phyloP scores from a whole-genome alignment of 2,797 vertebrate species.

The Parauchenoglanis punctatus region DNA sequence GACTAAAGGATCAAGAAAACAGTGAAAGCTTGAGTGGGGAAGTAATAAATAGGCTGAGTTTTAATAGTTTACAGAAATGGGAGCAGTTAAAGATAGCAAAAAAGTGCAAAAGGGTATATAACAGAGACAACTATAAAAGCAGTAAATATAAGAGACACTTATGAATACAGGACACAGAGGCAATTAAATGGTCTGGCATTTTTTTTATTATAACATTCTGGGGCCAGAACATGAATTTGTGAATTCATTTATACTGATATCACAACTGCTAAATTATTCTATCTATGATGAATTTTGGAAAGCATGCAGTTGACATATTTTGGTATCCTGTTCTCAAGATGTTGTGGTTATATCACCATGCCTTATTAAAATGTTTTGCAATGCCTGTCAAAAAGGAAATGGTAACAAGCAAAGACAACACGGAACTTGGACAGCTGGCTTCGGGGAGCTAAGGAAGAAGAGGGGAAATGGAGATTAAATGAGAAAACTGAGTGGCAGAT shows the following conservation, averaged over 20 bases:
- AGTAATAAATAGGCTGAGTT: constrained; percentile 23
- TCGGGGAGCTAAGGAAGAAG: constrained; percentile 18
- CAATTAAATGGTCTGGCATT: constrained; percentile 37
- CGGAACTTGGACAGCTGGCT: constrained; percentile 27
- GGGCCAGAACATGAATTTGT: not conserved
- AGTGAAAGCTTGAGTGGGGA: constrained; percentile 46
- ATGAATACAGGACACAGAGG: constrained; percentile 53
- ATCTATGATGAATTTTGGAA: constrained; percentile 9
- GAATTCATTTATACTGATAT: not conserved
- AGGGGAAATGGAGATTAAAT: constrained; percentile 45
- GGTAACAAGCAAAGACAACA: constrained; percentile 6
- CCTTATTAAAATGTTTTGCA: constrained; percentile 23
- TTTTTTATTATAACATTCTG: not conserved
- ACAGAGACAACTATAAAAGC: not conserved
- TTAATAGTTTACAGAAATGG: constrained; percentile 25
- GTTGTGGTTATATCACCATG: constrained; percentile 14
- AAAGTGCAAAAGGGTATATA: not conserved
- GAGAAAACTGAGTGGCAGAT: constrained; percentile 63
- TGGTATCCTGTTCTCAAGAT: constrained; percentile 5
- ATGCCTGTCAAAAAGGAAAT: constrained; percentile 19
- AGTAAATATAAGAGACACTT: constrained; percentile 24
- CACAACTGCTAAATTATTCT: not conserved
- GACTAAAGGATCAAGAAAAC: constrained; percentile 36
- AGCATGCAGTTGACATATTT: constrained; percentile 26
- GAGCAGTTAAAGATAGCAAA: constrained; percentile 7